Base-by-base conservation (phyloP, 2,888 invertebrate genomes). In the Fragum sueziense region DNA sequence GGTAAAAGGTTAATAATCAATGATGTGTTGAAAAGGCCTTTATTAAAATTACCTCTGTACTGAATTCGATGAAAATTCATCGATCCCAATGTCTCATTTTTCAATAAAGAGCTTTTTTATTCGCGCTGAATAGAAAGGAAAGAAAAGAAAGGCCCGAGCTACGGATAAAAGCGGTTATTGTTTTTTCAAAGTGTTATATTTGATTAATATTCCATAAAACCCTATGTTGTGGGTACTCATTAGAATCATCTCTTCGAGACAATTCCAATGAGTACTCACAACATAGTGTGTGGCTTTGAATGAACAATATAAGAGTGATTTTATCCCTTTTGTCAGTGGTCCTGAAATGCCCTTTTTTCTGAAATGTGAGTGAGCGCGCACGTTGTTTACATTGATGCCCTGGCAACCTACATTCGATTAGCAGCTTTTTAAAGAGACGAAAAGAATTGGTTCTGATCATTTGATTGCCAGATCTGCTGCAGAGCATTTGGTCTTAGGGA, bases 21-120 rank as follows among this genome's bases (percentile, higher is more conserved):
- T 57, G 57, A 6, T 57, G 25, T 57, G 29, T 57, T 57, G 9
- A 57, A 57, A 57, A n/a, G 29, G 20, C 47, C 47, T 47, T 47
- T 47, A 47, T 47, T 47, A 41, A 41, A 65, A 65, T 65, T 14
- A 41, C 65, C 22, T 65, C 41, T 41, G 41, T 22, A 41, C 17
- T 37, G 41, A 65, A 65, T 65, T 65, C 41, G 65, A 65, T 65
- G 33, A 65, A 34, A 25, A 22, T 65, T 25, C 65, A 65, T 65
- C 65, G 65, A 65, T 65, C 41, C 37, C 41, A 65, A 65, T 65
- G 31, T 41, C 65, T 34, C 47, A 25, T 65, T 17, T 65, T 65
- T 65, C 47, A 65, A 20, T 41, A 65, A 25, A 41, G 37, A 65
- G 41, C 33, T 41, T 65, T 65, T 41, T 41, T 41, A 65, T 65